These are phyloP conservation scores for Folsomia candida DNA, from an alignment of 2,888 invertebrate species.

Conservation along the genomic window DNA sequence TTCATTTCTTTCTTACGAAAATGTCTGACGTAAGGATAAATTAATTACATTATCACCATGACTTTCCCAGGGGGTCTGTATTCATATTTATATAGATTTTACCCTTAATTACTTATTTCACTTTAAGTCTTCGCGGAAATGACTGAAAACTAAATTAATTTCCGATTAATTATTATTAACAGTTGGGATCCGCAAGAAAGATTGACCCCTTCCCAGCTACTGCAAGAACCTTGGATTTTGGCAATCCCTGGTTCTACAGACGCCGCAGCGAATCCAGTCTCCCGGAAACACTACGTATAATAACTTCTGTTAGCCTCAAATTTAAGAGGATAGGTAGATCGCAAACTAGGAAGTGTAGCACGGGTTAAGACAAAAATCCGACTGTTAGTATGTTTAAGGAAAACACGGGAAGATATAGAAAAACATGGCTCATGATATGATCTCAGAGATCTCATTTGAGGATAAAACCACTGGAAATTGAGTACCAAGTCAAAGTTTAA, in stretches of 20 bases:
- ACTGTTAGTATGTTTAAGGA: not conserved
- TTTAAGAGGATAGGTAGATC: not conserved
- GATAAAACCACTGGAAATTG: constrained; percentile 9
- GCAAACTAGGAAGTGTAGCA: not conserved
- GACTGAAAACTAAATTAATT: too few relatives aligned
- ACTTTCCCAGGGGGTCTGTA: too few relatives aligned
- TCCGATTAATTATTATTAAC: too few relatives aligned
- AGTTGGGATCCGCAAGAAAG: constrained; percentile 91
- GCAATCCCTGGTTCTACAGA: constrained; percentile 24
- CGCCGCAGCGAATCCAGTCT: constrained; percentile 37
- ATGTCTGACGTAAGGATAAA: constrained; percentile 48
- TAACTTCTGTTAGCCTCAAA: not conserved
- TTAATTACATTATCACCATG: not conserved
- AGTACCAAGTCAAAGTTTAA: not conserved
- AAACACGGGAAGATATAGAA: not conserved
- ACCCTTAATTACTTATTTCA: too few relatives aligned
- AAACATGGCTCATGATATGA: constrained; percentile 13
- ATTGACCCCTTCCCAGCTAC: constrained; percentile 82
- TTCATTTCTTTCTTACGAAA: constrained; percentile 48
- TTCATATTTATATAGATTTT: too few relatives aligned
- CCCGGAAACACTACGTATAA: constrained; percentile 46
- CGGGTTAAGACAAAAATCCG: not conserved
- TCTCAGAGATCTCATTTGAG: constrained; percentile 30
- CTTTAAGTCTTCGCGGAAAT: too few relatives aligned
- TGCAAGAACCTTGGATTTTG: constrained; percentile 48